phyloP scores from a whole-genome alignment of 2,888 invertebrate species.

The Apamea crenata region DNA sequence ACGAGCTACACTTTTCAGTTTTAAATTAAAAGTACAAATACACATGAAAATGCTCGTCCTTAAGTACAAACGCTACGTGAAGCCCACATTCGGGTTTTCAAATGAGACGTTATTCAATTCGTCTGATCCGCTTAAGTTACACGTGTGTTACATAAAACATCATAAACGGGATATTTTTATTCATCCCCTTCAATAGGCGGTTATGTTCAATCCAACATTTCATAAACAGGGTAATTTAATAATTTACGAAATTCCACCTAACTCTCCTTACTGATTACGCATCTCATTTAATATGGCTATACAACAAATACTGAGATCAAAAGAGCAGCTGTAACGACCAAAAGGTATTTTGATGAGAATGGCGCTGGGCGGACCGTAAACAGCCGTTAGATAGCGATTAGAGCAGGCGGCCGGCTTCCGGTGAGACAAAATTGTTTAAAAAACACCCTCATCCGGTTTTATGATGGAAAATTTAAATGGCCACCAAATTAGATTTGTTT shows the following conservation, averaged over 20 bases:
- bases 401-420: constrained; percentile 60
- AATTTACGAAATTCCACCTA: constrained; percentile 22
- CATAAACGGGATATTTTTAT: constrained; percentile 28
- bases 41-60: constrained; percentile 15
- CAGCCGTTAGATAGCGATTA: constrained; percentile 55
- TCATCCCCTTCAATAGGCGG: constrained; percentile 14
- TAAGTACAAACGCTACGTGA: neutral
- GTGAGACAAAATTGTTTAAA: constrained; percentile 67
- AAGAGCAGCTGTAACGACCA: constrained; percentile 44
- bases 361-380: constrained; percentile 56
- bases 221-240: constrained; percentile 31
- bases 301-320: constrained; percentile 63
- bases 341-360: constrained; percentile 61
- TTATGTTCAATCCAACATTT: constrained; percentile 18
- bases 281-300: constrained; percentile 51
- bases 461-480: constrained; percentile 69
- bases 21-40: constrained; percentile 11
- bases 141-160: constrained; percentile 38
- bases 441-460: constrained; percentile 68
- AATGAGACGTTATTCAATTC: constrained; percentile 50
- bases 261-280: constrained; percentile 35
- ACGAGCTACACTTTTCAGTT: neutral
- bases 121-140: constrained; percentile 40
- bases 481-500: constrained; percentile 73
- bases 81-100: constrained; percentile 31